A percentile compares a stretch with the other conserved stretches of the same genome.
phyloP scores from a whole-genome alignment of 2,113 vertebrate species.

The Tor tambroides region DNA sequence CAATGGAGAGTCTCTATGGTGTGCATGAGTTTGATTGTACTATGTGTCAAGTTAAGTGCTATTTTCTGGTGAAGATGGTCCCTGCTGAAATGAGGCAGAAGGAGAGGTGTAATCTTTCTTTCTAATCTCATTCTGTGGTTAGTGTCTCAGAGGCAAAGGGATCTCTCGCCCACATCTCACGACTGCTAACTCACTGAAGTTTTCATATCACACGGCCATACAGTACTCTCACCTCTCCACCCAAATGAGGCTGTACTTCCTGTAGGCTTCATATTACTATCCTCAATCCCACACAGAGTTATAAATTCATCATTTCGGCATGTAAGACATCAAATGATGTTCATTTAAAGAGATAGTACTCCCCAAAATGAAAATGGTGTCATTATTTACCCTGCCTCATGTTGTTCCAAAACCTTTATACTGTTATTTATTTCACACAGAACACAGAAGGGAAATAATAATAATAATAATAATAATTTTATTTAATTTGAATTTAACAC shows the following conservation, averaged over 20 bases:
- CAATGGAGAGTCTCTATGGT: neutral
- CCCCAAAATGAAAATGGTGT: neutral
- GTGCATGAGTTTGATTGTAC: neutral
- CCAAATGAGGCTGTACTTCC: neutral
- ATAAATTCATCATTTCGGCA: neutral
- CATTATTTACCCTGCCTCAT: neutral
- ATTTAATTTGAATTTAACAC: too few species aligned
- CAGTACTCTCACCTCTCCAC: neutral
- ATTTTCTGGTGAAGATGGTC: neutral
- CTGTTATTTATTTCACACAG: too few species aligned
- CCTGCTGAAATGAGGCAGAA: conserved; percentile 20
- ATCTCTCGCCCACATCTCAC: conserved; percentile 28
- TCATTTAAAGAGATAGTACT: neutral
- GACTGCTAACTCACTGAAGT: neutral
- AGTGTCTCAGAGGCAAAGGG: conserved; percentile 17
- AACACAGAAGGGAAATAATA: too few species aligned
- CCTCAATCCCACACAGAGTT: neutral
- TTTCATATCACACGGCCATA: neutral
- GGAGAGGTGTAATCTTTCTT: conserved; percentile 16
- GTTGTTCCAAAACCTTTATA: neutral
- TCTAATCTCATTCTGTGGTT: conserved; percentile 41
- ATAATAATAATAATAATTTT: too few species aligned
- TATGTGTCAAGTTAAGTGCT: conserved; percentile 18
- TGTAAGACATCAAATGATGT: neutral
- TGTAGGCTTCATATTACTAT: neutral